phyloP scores from a whole-genome alignment of 2,797 vertebrate species.

The Acridotheres tristis region DNA sequence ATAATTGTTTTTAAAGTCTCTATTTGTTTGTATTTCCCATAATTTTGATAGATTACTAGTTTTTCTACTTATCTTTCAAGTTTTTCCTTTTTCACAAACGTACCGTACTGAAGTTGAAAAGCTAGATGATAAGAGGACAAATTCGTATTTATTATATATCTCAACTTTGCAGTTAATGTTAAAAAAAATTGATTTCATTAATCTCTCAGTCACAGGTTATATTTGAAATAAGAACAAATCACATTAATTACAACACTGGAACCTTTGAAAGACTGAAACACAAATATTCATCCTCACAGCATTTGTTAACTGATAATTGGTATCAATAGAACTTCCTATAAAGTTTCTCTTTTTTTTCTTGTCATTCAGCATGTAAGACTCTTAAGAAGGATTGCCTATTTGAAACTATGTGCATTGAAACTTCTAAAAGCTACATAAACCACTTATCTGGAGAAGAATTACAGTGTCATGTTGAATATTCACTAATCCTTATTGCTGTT shows the following conservation, averaged over 20 bases:
- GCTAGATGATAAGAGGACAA: background rate
- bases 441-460: background rate
- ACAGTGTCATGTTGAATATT: background rate
- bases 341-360: constrained; percentile 55
- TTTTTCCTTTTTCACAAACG: constrained; percentile 32
- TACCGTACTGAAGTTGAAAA: constrained; percentile 24
- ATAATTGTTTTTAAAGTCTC: background rate
- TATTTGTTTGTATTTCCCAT: background rate
- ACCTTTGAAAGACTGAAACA: background rate
- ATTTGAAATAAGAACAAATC: background rate
- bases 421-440: constrained; percentile 32
- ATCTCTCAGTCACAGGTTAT: background rate
- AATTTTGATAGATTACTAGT: background rate
- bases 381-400: constrained; percentile 33
- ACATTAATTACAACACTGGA: background rate
- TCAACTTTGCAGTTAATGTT: background rate
- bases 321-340: constrained; percentile 25
- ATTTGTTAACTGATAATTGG: constrained; percentile 50
- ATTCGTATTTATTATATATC: background rate
- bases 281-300: background rate
- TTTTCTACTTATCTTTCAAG: background rate
- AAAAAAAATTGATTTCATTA: background rate
- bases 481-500: background rate
- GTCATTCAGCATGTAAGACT: constrained; percentile 27
- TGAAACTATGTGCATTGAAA: constrained; percentile 38